A percentile compares a stretch with the other conserved stretches of the same genome.
Evolutionary conservation across 2,113 vertebrate species (phyloP).

Genomic region (Oenanthe oenanthe): DNA sequence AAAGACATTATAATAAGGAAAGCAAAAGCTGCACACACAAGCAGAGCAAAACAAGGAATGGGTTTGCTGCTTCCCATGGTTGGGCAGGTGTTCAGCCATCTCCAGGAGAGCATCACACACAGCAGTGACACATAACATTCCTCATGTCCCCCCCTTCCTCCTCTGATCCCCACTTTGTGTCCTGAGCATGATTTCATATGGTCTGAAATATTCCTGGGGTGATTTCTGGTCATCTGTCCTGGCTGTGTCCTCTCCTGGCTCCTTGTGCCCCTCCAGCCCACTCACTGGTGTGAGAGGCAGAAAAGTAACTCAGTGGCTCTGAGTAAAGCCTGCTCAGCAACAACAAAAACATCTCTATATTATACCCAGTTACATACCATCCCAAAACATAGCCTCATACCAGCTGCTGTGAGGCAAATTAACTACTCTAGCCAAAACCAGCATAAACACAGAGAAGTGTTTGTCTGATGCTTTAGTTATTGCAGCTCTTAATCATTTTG

Average conservation of each 20-base stretch:
- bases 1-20: background rate
- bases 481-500: background rate
- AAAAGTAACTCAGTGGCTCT: background rate
- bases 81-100: background rate
- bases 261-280: background rate
- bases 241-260: background rate
- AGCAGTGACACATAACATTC: background rate
- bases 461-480: background rate
- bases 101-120: background rate
- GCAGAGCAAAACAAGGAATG: background rate
- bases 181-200: background rate
- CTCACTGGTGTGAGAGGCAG: background rate
- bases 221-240: background rate
- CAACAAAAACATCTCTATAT: background rate
- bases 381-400: background rate
- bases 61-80: background rate
- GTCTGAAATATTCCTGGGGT: background rate
- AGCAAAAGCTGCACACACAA: background rate
- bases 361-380: background rate
- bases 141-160: accelerated
- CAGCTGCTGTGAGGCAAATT: background rate
- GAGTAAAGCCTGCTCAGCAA: background rate
- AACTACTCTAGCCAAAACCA: background rate
- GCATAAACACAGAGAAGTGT: background rate
- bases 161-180: background rate